Evolutionary conservation across 2,113 vertebrate genomes (phyloP), one percentile per base, ranked within the genome.

Genomic region (Baryphthengus martii): DNA sequence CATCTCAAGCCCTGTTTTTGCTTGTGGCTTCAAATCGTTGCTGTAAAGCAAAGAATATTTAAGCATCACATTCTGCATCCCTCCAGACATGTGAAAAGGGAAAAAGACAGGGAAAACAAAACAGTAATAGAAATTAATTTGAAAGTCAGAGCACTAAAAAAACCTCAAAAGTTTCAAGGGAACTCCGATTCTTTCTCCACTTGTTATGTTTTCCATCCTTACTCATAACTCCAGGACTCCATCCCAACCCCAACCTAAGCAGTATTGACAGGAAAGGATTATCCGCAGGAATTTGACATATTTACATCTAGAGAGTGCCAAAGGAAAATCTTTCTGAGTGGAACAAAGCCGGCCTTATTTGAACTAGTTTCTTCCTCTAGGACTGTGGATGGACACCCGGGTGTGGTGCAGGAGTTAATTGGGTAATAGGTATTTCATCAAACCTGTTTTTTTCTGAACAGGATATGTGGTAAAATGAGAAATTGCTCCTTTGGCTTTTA

Each of bases 171-270:
- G 62, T 85, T 96, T 88, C 70, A 73, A 90, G 74, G 73, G 89
- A 96, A 87, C 58, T 52, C 53, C 87, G 58, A 72, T 80, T 91
- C 74, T 74, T 86, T 78, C 66, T 80, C 45, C 6, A 11, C 59
- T 96, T 93, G 74, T 92, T 97, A 88, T 95, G 76, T 94, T 97
- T 96, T 96, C 94, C 85, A 78, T 84, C 95, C 70, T 95, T 91
- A 91, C 92, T 95, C 85, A 91, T 85, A 96, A 74, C 33, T 90
- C 25, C 55, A 95, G 85, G 58, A 84, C 82, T 97, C 84, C 67
- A 82, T 92, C 92, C 87, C 90, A 96, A 28, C 39, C n/a, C 53
- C 66, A 80, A 1, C 47, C 79, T 94, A 96, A 94, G 86, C 73
- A 88, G 56, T 68, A 92, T 52, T 93, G 85, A 95, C 91, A 96